These are phyloP conservation scores for Andricus quercusramuli DNA, from an alignment of 2,888 invertebrate genomes.

Conservation along the genomic window DNA sequence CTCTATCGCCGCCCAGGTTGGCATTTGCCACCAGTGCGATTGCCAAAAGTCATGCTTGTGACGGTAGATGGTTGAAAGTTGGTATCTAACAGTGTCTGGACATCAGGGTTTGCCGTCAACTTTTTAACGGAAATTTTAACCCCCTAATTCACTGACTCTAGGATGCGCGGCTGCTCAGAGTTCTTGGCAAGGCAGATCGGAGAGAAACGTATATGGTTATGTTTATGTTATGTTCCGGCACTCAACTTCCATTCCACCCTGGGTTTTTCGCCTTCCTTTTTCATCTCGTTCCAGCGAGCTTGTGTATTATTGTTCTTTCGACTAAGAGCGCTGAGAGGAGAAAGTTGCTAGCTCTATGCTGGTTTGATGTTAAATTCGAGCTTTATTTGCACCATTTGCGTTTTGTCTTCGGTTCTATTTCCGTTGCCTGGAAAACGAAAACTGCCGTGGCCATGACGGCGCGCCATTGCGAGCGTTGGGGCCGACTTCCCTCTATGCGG, in stretches of 20 bases:
- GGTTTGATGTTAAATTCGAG: background rate
- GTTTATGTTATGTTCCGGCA: constrained; percentile 55
- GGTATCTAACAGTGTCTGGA: background rate
- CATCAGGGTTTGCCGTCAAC: constrained; percentile 8
- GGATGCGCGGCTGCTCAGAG: constrained; percentile 9
- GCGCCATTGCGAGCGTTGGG: constrained; percentile 48
- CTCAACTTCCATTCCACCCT: constrained; percentile 42
- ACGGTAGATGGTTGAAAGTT: constrained; percentile 2
- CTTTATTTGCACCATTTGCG: constrained; percentile 41
- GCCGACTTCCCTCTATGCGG: constrained; percentile 15
- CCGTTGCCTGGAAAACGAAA: constrained; percentile 22
- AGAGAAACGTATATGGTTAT: constrained; percentile 49
- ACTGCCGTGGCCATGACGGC: constrained; percentile 43
- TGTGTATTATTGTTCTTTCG: constrained; percentile 33
- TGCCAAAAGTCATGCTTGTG: constrained; percentile 53
- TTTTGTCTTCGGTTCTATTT: constrained; percentile 40
- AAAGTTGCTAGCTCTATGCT: background rate
- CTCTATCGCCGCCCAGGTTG: constrained; percentile 51
- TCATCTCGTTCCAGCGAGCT: constrained; percentile 32
- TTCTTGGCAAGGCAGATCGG: constrained; percentile 26
- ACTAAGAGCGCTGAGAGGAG: background rate
- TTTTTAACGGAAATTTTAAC: constrained; percentile 37
- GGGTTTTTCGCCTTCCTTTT: constrained; percentile 49
- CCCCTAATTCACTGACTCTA: constrained; percentile 51
- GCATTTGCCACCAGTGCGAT: constrained; percentile 49